Base-by-base conservation (phyloP, 1,140 invertebrate genomes). In the Heliothis subflexa region DNA sequence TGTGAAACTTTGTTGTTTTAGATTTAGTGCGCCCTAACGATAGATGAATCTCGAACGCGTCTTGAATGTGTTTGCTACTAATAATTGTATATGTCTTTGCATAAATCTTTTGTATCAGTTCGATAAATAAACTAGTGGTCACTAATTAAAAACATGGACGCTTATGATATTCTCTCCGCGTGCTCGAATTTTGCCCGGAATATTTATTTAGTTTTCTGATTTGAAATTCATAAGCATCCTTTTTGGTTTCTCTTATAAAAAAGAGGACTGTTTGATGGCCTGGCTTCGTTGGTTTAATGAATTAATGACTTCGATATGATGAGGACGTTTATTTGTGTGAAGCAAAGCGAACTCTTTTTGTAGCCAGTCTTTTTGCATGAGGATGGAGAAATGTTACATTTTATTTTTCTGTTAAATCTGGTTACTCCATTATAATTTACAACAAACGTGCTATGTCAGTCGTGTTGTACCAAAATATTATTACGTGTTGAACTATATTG, bases 1-100 rank as follows among this genome's bases (percentile, higher is more conserved):
- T 75, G 73, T 75, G 73, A 75, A 75, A 73, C 71, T 45, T 73
- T 64, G 73, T 64, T 40, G 57, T 25, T 62, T 33, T 18, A 16
- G 59, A 75, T 62, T 64, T 64, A 61, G 55, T 47, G 40, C 13
- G 40, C 21, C 49, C 45, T 70, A 2, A 12, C 55, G 7, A 21
- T 14, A 49, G 18, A 70, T n/a, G 66, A 28, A 52, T 50, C 47
- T 52, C 14, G 47, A 12, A n/a, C 66, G 66, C 12, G 21, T 12
- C 10, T 52, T 28, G 66, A 70, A 70, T 70, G 21, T 50, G 66
- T 70, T 47, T 49, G 14, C 21, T 50, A 18, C 14, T 49, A 52
- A 13, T 14, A 55, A 55, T 55, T 10, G n/a, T 18, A 16, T 16
- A 21, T 55, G 18, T 40, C 9, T 40, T 40, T 9, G 5, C 3